Evolutionary conservation across 2,797 vertebrate species (phyloP).

Genomic region (Melanotaenia trifasciata): DNA sequence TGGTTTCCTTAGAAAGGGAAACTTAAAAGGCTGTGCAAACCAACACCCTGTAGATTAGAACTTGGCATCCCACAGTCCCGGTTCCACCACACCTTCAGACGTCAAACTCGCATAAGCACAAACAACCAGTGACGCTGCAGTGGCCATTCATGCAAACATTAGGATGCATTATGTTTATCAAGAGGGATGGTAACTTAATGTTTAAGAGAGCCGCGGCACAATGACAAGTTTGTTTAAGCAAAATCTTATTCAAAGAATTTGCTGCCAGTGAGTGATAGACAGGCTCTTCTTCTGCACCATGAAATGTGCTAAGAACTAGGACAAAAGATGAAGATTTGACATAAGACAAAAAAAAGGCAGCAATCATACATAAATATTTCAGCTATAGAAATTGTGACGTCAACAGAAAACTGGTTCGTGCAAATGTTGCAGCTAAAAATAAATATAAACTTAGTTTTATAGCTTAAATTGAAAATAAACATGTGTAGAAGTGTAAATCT

Average conservation of each 20-base stretch:
- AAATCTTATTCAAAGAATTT: background rate
- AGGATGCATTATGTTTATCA: constrained; percentile 78
- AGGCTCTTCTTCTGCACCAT: too few species aligned
- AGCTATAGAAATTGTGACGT: too few species aligned
- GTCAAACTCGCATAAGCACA: constrained; percentile 59
- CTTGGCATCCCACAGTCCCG: constrained; percentile 50
- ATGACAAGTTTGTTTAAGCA: background rate
- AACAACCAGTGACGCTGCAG: constrained; percentile 66
- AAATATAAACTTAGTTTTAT: too few species aligned
- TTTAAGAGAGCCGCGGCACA: constrained; percentile 46
- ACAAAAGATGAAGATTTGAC: background rate
- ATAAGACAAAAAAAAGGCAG: background rate
- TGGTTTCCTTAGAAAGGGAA: constrained; percentile 71
- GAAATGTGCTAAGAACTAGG: background rate
- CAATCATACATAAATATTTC: too few species aligned
- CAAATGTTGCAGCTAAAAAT: too few species aligned
- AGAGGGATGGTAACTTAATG: constrained; percentile 75
- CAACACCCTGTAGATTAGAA: constrained; percentile 65
- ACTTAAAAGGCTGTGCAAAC: constrained; percentile 64
- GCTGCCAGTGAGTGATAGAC: background rate
- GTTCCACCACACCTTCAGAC: constrained; percentile 74
- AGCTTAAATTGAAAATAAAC: too few species aligned
- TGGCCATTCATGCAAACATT: constrained; percentile 40
- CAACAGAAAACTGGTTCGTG: too few species aligned
- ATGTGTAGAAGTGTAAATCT: too few species aligned